Evolutionary conservation across 2,797 vertebrate species (phyloP).

Genomic region (Typhlichthys subterraneus): DNA sequence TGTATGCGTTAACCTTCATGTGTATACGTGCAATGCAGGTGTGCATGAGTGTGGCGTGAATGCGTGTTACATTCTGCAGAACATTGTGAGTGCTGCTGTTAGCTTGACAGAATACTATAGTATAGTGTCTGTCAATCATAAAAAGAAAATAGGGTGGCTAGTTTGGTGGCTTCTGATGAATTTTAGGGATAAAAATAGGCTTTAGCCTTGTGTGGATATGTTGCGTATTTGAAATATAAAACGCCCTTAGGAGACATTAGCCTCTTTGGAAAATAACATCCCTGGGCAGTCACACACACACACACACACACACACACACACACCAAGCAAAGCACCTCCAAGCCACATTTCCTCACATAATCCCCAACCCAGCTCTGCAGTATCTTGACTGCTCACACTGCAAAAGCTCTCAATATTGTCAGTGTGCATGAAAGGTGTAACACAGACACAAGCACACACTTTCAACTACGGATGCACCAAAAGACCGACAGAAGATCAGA

Average conservation of each 20-base stretch:
- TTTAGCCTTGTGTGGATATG: conserved; percentile 18
- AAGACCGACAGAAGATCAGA: too few species aligned
- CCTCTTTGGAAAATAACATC: conserved; percentile 39
- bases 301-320: conserved; percentile 18
- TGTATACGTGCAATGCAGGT: neutral
- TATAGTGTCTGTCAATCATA: neutral
- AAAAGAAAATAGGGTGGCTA: too few species aligned
- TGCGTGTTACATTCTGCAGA: conserved; percentile 46
- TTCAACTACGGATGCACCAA: too few species aligned
- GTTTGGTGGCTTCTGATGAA: conserved; percentile 7
- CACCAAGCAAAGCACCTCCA: conserved; percentile 45
- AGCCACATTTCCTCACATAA: conserved; percentile 65
- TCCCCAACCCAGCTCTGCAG: conserved; percentile 54
- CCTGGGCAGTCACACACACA: conserved; percentile 22
- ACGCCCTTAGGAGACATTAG: conserved; percentile 36
- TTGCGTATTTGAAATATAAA: conserved; percentile 37
- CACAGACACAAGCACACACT: neutral
- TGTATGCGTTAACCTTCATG: neutral
- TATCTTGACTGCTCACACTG: conserved; percentile 52
- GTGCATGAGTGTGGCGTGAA: conserved; percentile 14
- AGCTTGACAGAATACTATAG: neutral
- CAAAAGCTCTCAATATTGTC: conserved; percentile 39
- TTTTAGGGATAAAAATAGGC: neutral
- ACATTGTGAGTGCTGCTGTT: conserved; percentile 36
- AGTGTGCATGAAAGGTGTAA: neutral